phyloP scores from a whole-genome alignment of 2,888 invertebrate species.

The Machimus rusticus region DNA sequence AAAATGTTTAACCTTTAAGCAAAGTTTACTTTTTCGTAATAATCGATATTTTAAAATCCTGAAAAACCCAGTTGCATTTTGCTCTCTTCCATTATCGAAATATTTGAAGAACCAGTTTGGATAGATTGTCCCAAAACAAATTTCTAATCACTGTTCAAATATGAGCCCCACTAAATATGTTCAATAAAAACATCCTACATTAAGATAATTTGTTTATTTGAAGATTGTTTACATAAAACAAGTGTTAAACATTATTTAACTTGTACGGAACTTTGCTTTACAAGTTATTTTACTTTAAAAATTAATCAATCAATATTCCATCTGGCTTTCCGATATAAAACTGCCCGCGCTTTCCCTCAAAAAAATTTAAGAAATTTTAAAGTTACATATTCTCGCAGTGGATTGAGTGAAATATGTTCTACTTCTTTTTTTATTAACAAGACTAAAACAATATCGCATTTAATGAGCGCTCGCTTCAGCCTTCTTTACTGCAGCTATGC shows the following conservation, averaged over 20 bases:
- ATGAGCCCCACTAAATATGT: background rate
- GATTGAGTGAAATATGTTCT: background rate
- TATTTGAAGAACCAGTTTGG: no score
- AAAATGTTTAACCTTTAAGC: no score
- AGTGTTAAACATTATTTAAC: background rate
- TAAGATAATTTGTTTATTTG: background rate
- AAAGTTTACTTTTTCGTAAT: no score
- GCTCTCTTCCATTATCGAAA: no score
- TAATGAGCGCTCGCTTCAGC: conserved; percentile 48
- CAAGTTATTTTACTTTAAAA: background rate
- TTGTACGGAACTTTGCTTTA: background rate
- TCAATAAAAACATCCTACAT: background rate
- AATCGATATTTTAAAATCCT: no score
- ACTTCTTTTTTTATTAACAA: background rate
- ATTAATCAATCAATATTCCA: background rate
- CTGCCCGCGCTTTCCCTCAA: background rate
- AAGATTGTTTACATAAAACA: background rate
- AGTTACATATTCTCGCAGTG: background rate
- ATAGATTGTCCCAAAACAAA: no score
- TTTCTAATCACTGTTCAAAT: no score
- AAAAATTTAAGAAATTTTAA: background rate
- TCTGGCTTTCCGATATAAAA: background rate
- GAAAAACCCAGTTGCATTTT: no score
- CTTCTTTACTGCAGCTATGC: conserved; percentile 88
- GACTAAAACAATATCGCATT: background rate